phyloP scores from a whole-genome alignment of 2,113 vertebrate species.

The Podiceps cristatus region DNA sequence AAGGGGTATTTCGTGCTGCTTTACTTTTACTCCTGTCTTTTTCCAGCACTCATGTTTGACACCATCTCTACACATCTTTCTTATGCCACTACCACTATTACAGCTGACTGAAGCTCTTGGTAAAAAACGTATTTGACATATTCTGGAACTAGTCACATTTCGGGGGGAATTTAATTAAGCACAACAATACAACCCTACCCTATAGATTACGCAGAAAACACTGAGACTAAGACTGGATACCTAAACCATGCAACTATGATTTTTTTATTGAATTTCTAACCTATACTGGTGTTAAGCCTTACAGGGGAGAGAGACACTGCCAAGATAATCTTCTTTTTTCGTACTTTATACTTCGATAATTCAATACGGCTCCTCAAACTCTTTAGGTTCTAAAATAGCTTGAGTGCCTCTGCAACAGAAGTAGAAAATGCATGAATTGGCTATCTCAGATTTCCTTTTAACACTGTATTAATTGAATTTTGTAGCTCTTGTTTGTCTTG shows the following conservation, averaged over 20 bases:
- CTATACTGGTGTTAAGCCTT: neutral
- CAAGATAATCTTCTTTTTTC: neutral
- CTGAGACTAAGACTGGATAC: neutral
- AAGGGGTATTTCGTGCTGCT: neutral
- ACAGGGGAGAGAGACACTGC: neutral
- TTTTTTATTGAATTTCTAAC: neutral
- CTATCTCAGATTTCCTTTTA: neutral
- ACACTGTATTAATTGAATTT: neutral
- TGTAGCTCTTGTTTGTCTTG: neutral
- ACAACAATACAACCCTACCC: neutral
- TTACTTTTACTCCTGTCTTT: neutral
- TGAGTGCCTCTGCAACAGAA: neutral
- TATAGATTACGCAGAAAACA: neutral
- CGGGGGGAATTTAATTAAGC: neutral
- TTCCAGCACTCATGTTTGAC: neutral
- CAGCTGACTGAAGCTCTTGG: neutral
- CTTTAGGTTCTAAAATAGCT: neutral
- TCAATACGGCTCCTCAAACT: neutral
- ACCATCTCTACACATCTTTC: neutral
- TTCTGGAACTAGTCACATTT: neutral
- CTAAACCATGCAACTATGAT: fast-evolving
- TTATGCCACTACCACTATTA: neutral
- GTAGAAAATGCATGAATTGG: neutral
- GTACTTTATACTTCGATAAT: neutral
- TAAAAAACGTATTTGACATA: neutral